Evolutionary conservation across 2,797 vertebrate species (phyloP), one percentile per base, ranked within the genome.

Genomic region (Carcharodon carcharias): DNA sequence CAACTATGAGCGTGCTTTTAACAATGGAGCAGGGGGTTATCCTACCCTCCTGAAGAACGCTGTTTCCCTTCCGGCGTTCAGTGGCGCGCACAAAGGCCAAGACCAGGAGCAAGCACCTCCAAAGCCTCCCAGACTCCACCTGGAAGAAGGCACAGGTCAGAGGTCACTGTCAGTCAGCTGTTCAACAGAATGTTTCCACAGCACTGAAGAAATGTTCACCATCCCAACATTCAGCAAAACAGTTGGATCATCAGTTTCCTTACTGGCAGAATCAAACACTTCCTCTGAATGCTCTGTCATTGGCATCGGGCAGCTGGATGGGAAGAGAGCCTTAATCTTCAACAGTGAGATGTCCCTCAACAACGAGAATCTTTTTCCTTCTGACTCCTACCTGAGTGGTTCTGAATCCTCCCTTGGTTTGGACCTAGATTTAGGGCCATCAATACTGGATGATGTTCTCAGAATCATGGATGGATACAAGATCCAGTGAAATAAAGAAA

Each of bases 391-490:
- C 0, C 97, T 96, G 0, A 96, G 97, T 9, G 97, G 97, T 21
- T 98, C 98, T 0, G 98, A 98, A 96, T 98, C 98, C 1, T 96
- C 98, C 96, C 97, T 96, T 2, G 97, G 97, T 1, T 96, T 98
- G 50, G 97, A 98, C 96, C 97, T 98, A 96, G 98, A 98, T 58
- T 97, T 98, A 96, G 98, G 98, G n/a, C 98, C 98, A 0, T 98
- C 98, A 96, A 98, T 98, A 96, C 96, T 98, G 97, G 98, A 98
- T 88, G 98, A 98, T 2, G 98, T 98, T 89, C 97, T 98, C 82
- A 97, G 97, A 40, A 98, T 98, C 97, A 98, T 98, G 98, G 98
- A 98, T 97, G 98, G 98, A 96, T 98, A 98, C 97, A 98, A 98
- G 97, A 96, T 96, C 0, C 96, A 96, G 67, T 18, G 31, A 21